Evolutionary conservation across 1,140 invertebrate species (phyloP).

Genomic region (Orius insidiosus): DNA sequence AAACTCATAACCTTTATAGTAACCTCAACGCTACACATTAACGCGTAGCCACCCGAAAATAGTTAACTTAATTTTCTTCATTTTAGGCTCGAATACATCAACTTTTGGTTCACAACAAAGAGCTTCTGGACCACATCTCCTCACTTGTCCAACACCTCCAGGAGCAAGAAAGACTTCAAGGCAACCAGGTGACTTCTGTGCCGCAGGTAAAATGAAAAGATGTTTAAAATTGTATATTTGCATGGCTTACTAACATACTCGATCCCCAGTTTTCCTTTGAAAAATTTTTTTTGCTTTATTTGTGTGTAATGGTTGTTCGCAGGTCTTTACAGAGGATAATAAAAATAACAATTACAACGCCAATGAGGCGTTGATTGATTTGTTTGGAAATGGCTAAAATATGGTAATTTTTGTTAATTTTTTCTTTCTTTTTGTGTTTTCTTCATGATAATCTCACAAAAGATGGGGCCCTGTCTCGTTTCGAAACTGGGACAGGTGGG

Average conservation of each 20-base stretch:
- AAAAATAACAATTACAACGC: conserved; percentile 13
- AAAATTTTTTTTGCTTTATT: conserved; percentile 2
- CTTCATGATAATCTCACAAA: too few species aligned
- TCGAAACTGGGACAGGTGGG: neutral
- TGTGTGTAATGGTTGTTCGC: conserved; percentile 16
- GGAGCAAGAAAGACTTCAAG: conserved; percentile 46
- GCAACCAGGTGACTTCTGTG: conserved; percentile 25
- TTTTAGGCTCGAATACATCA: conserved; percentile 79
- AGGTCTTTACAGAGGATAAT: conserved; percentile 22
- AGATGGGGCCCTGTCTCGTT: neutral
- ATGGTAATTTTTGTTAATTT: conserved; percentile 15
- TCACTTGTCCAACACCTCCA: conserved; percentile 69
- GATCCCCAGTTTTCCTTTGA: too few species aligned
- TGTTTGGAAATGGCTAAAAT: conserved; percentile 18
- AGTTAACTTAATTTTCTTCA: neutral
- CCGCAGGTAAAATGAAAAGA: conserved; percentile 21
- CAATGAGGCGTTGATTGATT: conserved; percentile 18
- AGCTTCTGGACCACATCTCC: conserved; percentile 83
- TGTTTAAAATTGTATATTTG: conserved; percentile 1
- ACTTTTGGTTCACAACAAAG: conserved; percentile 81
- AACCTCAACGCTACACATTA: too few species aligned
- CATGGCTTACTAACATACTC: neutral
- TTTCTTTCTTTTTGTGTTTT: neutral
- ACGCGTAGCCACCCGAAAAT: too few species aligned
- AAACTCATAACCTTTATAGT: too few species aligned